Base-by-base conservation (phyloP, 1,140 invertebrate genomes). In the Euwallacea fornicatus region DNA sequence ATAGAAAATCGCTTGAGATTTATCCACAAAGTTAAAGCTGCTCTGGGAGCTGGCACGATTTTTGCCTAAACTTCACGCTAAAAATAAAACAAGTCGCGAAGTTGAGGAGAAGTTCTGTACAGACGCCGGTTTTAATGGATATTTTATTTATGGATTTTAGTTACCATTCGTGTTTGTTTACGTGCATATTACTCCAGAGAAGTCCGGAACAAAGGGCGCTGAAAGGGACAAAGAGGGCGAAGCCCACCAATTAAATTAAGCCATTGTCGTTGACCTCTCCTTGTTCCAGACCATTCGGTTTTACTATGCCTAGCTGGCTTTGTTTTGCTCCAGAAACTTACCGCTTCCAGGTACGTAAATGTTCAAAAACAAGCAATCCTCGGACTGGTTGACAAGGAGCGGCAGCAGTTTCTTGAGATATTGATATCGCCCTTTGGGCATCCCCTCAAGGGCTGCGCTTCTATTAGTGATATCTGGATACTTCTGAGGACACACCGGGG, bases 341-440 rank as follows among this genome's bases (percentile, higher is more conserved):
- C 90, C 90, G 83, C 89, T 90, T 83, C 88, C 89, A 68, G 93
- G 93, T 67, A 93, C 91, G 79, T 93, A 95, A 65, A 96, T 89
- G 80, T 97, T 97, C 73, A 96, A 86, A 80, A 91, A 92, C 53
- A 97, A 87, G 81, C 95, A 97, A 83, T 97, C 93, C 83, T 97
- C 94, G 82, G 88, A 92, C 81, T 95, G 92, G 78, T 94, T 91
- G 72, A 84, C 83, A 42, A 96, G 83, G 74, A 88, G 83, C 7
- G 89, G 89, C 15, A 88, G 76, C 55, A 91, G 83, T 73, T 85
- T 86, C 66, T 85, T 85, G 62, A 92, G 81, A 78, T 90, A 87
- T 76, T 86, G 84, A 83, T 88, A 91, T 44, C 89, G 82, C 58
- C 87, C 89, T 46, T 85, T 83, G 6, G 91, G 90, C 90, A 92